Base-by-base conservation (phyloP, 2,113 vertebrate species). In the Canis aureus region DNA sequence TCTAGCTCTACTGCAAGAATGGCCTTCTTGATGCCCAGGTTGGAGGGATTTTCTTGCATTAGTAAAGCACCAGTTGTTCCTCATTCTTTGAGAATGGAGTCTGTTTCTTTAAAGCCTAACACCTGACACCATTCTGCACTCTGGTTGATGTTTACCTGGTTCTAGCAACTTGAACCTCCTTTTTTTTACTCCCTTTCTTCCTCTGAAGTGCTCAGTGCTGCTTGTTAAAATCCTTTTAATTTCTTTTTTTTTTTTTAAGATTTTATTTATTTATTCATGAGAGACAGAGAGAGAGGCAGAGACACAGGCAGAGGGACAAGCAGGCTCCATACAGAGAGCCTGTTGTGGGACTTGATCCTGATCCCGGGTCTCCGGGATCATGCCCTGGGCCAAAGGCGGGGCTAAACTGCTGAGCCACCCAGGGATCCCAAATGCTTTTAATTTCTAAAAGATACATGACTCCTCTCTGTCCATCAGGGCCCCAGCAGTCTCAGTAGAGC, bases 401-500 rank as follows among this genome's bases (percentile, higher is more conserved):
- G 43, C 43, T 43, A 43, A 43, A 43, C 43, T 6, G 43, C 43
- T 43, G 43, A 43, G 43, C 43, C 43, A 43, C 43, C 43, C 43
- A 43, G 43, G 43, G 43, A 43, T 43, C 43, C 43, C 43, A 43
- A 43, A 43, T 43, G 6, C 6, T 43, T 10, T 22, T 35, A 35
- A n/a, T 55, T 82, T 82, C 22, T 91, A 22, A 93, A 60, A 78
- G n/a, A 55, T 69, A 51, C 27, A 51, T 60, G 49, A 51, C 15
- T 93, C 29, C 38, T 95, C 12, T 94, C 49, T 76, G 12, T 92
- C 29, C 5, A 97, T 96, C 95, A 99, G 99, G 99, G 99, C 71
- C 99, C 99, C 15, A 99, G 99, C 79, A 97, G 99, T 98, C 98
- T 99, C 97, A 99, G 98, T 88, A 99, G 99, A 99, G 99, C 99